These are phyloP conservation scores for Mormyrus iriodes DNA, from an alignment of 2,113 vertebrate species.

Conservation along the genomic window DNA sequence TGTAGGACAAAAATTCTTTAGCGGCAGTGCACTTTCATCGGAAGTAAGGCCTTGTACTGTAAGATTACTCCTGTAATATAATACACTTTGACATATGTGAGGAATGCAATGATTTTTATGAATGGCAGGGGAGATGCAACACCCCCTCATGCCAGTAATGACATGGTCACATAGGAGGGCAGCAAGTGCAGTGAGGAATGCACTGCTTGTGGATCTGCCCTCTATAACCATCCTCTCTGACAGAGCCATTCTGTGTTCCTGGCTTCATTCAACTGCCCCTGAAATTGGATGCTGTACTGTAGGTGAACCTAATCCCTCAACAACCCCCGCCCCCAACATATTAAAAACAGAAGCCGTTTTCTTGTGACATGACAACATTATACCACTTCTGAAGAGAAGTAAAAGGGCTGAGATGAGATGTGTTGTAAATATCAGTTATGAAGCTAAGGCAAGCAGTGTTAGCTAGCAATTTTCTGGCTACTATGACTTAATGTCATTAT, in stretches of 20 bases:
- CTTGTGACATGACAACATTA: not conserved
- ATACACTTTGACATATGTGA: not conserved
- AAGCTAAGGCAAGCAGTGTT: not conserved
- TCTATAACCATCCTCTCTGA: slow-evolving; percentile 19
- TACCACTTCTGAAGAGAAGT: not conserved
- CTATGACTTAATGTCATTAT: not conserved
- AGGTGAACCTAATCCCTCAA: slow-evolving; percentile 19
- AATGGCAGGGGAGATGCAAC: not conserved
- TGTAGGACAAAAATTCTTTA: not conserved
- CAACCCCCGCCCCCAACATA: not conserved
- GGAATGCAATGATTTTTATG: not conserved
- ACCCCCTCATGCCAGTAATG: not conserved
- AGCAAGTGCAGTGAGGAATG: not conserved
- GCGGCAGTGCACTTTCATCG: not conserved
- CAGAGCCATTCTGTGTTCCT: slow-evolving; percentile 6
- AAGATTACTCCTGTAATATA: not conserved
- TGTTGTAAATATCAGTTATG: not conserved
- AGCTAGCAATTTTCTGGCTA: not conserved
- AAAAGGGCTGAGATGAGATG: not conserved
- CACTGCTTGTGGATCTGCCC: not conserved
- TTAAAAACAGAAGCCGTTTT: not conserved
- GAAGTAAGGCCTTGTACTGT: not conserved
- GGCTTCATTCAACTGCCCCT: slow-evolving; percentile 2
- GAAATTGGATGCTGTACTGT: slow-evolving; percentile 23
- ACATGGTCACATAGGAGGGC: not conserved